Base-by-base conservation (phyloP, 1,140 invertebrate genomes). In the Ceratosolen fusciceps region DNA sequence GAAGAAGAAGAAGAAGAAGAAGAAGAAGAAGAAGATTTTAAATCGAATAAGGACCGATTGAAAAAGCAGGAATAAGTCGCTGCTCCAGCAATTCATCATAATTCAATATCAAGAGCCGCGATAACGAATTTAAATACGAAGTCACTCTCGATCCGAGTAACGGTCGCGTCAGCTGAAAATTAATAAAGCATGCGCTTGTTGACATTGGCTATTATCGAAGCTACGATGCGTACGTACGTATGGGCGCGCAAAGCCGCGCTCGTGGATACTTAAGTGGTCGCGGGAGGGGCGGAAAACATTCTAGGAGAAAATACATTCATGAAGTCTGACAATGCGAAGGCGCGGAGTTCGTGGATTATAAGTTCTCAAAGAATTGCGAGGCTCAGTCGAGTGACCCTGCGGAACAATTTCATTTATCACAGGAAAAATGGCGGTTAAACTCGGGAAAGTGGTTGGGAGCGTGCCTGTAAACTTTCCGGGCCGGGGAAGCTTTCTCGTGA, bases 391-490 rank as follows among this genome's bases (percentile, higher is more conserved):
- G 77, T 74, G 52, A 77, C 68, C 67, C 81, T 70, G 80, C 75
- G 75, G 82, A 87, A 87, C 85, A 87, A 88, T 88, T 87, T 88
- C 85, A 87, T 87, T 87, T 87, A 86, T 86, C 86, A 86, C 80
- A 80, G 83, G 84, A 87, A 87, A 87, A 87, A 88, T 87, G 82
- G 80, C 82, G 84, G 83, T 86, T 87, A 84, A 88, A 87, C 83
- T 86, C 62, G 43, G 47, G 31, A 62, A 56, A 43, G 71, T 62
- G 56, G 37, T 54, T 19, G 80, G 74, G 80, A 80, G 79, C 82
- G 37, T 75, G 75, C 74, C 81, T 82, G 82, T 84, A 85, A 84
- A 85, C 83, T 86, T 86, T 84, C 68, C 62, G 52, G 67, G 67
- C 67, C 47, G 70, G 58, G 60, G 29, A 47, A 29, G 73, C 24